These are phyloP conservation scores for Aporrectodea caliginosa DNA, from an alignment of 1,140 invertebrate species.

Conservation along the genomic window DNA sequence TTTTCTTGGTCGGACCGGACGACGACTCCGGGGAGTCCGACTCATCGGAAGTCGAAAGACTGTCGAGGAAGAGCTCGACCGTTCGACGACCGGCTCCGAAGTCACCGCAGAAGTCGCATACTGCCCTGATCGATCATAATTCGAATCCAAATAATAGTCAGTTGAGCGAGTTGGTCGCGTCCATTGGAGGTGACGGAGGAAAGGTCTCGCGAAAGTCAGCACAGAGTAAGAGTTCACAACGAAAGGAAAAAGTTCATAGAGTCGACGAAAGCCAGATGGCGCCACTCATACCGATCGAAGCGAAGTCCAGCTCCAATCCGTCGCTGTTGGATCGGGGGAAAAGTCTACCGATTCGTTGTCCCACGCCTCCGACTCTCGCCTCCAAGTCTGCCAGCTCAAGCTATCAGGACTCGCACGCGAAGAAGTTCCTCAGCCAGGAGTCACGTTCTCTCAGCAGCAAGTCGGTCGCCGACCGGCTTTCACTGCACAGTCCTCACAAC, in stretches of 20 bases:
- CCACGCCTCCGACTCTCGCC: no score
- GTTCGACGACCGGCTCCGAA: neutral
- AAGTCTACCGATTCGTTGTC: no score
- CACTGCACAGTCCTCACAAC: neutral
- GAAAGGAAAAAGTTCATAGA: neutral
- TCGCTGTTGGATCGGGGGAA: conserved; percentile 1
- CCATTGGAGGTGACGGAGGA: neutral
- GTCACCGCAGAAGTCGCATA: neutral
- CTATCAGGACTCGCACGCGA: neutral
- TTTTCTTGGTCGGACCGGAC: conserved; percentile 20
- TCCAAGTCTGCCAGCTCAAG: neutral
- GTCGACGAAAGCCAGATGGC: neutral
- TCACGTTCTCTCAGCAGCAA: neutral
- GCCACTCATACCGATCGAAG: neutral
- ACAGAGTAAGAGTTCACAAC: neutral
- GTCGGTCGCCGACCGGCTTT: neutral
- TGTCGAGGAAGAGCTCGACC: conserved; percentile 8
- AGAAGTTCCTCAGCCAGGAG: neutral
- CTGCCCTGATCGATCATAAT: neutral
- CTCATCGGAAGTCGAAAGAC: conserved; percentile 18
- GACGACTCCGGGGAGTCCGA: conserved; percentile 22
- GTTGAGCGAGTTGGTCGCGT: no score
- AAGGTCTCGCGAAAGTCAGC: neutral
- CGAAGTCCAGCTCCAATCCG: neutral
- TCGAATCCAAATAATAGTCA: no score